These are phyloP conservation scores for Sphaerodactylus townsendi DNA, from an alignment of 2,113 vertebrate genomes.

Conservation along the genomic window DNA sequence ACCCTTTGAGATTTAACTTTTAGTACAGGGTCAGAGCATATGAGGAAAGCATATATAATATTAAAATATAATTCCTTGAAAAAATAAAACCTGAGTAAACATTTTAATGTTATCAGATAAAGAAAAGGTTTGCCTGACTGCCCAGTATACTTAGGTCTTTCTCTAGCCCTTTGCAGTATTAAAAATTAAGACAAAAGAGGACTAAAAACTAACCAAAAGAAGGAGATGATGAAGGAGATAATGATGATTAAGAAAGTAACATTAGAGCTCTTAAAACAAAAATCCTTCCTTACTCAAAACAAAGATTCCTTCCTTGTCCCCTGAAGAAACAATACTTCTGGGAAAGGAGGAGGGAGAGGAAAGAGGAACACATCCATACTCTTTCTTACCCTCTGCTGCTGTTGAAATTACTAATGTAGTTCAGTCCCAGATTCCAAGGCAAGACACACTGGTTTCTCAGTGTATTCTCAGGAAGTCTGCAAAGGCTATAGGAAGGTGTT, in stretches of 20 bases:
- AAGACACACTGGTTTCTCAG: background rate
- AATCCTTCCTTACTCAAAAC: too few species aligned
- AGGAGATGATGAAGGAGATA: too few species aligned
- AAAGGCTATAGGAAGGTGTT: background rate
- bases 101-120: background rate
- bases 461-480: background rate
- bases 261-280: background rate
- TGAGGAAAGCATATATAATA: background rate
- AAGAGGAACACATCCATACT: background rate
- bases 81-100: background rate
- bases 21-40: too few species aligned
- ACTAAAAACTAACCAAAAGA: background rate
- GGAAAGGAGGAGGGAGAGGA: background rate
- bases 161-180: too few species aligned
- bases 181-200: background rate
- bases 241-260: background rate
- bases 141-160: background rate
- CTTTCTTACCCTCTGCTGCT: constrained; percentile 7
- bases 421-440: background rate
- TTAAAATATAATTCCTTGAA: background rate
- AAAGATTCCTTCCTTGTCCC: too few species aligned
- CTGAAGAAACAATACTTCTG: background rate
- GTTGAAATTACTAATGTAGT: background rate
- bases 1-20: too few species aligned
- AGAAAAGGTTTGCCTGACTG: background rate